A percentile compares a stretch with the other conserved stretches of the same genome.
These are phyloP conservation scores for Drosophila birchii DNA, from an alignment of 2,888 invertebrate species.

Conservation along the genomic window DNA sequence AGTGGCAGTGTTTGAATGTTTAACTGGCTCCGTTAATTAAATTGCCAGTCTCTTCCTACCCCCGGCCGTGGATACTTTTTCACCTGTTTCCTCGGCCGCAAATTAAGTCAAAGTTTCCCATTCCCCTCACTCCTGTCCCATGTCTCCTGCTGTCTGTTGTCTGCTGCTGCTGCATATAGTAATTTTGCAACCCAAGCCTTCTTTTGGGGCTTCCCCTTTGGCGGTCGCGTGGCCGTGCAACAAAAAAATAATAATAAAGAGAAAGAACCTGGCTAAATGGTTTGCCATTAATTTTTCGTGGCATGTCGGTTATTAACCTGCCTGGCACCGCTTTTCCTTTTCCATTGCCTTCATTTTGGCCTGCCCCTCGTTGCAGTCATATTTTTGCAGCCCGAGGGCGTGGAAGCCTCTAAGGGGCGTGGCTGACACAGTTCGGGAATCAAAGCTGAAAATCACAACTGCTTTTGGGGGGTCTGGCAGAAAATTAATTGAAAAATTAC, in stretches of 20 bases:
- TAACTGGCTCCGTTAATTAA: slow-evolving; percentile 64
- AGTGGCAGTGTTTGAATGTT: slow-evolving; percentile 44
- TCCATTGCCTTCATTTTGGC: slow-evolving; percentile 5
- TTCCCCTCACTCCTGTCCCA: slow-evolving; percentile 17
- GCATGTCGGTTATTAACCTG: slow-evolving; percentile 76
- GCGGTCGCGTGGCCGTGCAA: slow-evolving; percentile 35
- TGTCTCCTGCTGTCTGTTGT: background rate
- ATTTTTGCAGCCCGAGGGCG: slow-evolving; percentile 39
- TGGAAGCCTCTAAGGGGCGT: slow-evolving; percentile 54
- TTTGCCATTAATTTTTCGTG: slow-evolving; percentile 79
- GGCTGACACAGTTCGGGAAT: slow-evolving; percentile 59
- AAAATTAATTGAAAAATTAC: slow-evolving; percentile 53
- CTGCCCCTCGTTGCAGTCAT: slow-evolving; percentile 37
- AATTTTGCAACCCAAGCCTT: slow-evolving; percentile 52
- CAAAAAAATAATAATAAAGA: background rate
- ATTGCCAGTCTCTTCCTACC: slow-evolving; percentile 34
- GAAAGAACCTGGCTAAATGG: slow-evolving; percentile 60
- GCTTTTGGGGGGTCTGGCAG: slow-evolving; percentile 17
- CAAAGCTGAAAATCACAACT: slow-evolving; percentile 43
- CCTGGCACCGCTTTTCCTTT: slow-evolving; percentile 50
- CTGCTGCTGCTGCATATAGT: slow-evolving; percentile 53
- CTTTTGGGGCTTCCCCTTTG: slow-evolving; percentile 57
- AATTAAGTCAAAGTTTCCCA: slow-evolving; percentile 58
- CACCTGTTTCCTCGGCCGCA: slow-evolving; percentile 45
- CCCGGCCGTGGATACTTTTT: slow-evolving; percentile 9